Conservation (phyloP, 2,113 vertebrate genomes). For the Corvus cornix region DNA sequence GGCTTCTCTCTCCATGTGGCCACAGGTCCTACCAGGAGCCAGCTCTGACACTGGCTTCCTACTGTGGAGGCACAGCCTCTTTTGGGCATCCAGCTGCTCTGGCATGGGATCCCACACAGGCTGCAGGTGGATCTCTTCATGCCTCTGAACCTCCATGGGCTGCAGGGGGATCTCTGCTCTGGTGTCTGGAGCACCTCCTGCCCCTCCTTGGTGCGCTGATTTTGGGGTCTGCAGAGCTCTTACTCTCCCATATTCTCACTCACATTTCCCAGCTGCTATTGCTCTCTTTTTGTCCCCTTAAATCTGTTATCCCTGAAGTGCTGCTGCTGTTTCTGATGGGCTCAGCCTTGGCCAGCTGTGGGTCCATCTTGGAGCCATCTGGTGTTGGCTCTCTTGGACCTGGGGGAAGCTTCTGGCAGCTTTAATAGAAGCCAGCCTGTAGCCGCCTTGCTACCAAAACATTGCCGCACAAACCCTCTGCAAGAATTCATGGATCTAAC, state of each 20-base stretch:
- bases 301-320: background rate
- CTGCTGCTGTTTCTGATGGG: background rate
- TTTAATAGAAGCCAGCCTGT: background rate
- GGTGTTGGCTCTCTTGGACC: background rate
- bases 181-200: background rate
- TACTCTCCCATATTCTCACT: background rate
- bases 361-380: background rate
- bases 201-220: background rate
- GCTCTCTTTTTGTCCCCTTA: background rate
- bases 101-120: accelerated
- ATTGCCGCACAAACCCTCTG: background rate
- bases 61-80: background rate
- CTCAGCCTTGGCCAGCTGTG: background rate
- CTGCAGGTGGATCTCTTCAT: background rate
- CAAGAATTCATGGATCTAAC: background rate
- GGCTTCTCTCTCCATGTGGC: background rate
- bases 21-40: background rate
- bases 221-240: background rate
- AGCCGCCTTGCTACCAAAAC: background rate
- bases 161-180: background rate
- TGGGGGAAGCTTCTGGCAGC: background rate
- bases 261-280: background rate
- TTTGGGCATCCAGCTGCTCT: background rate
- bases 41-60: background rate
- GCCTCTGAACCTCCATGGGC: background rate